Evolutionary conservation across 1,140 invertebrate species (phyloP).

Genomic region (Caenorhabditis brenneri): DNA sequence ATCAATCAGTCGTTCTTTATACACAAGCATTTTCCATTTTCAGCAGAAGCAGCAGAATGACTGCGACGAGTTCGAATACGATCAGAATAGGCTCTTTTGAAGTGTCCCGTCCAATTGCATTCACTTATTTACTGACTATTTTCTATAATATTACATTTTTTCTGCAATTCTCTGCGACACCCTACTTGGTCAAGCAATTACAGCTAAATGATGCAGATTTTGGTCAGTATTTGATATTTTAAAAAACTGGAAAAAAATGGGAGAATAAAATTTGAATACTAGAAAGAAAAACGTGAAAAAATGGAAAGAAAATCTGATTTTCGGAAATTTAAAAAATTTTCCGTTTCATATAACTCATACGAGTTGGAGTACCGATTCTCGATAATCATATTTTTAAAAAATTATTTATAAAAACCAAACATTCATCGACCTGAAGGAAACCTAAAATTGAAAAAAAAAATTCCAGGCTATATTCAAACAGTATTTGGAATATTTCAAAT

Average conservation of each 20-base stretch:
- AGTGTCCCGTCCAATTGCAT: constrained; percentile 52
- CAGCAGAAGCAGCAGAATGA: background rate
- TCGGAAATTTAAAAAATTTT: too few species aligned
- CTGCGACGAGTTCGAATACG: background rate
- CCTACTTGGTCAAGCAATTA: constrained; percentile 50
- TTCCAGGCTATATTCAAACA: constrained; percentile 57
- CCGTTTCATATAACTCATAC: too few species aligned
- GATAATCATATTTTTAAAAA: too few species aligned
- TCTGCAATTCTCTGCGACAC: constrained; percentile 52
- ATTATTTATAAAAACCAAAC: too few species aligned
- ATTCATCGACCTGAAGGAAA: too few species aligned
- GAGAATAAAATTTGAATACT: background rate
- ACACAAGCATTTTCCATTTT: background rate
- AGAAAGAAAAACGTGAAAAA: too few species aligned
- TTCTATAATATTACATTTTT: constrained; percentile 59
- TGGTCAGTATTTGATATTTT: constrained; percentile 43
- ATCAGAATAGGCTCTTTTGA: constrained; percentile 6
- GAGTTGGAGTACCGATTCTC: too few species aligned
- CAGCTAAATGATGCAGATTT: constrained; percentile 52
- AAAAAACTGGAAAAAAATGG: background rate
- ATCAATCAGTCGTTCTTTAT: background rate
- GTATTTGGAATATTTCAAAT: constrained; percentile 57
- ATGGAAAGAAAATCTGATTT: too few species aligned
- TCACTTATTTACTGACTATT: constrained; percentile 52
- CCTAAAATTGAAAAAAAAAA: background rate